Conservation (phyloP, 2,113 vertebrate species). For the Xiphophorus couchianus region DNA sequence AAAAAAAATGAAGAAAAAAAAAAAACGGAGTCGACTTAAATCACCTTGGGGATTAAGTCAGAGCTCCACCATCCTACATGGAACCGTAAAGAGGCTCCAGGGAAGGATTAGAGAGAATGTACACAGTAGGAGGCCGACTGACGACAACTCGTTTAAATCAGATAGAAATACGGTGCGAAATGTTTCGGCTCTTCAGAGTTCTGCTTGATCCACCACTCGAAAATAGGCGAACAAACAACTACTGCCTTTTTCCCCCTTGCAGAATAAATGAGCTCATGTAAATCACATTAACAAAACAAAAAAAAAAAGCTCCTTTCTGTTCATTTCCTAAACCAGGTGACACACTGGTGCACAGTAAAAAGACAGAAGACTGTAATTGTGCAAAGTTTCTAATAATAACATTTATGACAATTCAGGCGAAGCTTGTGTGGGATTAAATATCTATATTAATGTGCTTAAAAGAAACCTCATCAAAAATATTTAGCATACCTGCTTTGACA, state of each 20-base stretch:
- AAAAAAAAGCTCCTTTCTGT: neutral
- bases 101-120: constrained; percentile 62
- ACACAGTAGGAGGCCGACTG: constrained; percentile 55
- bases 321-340: constrained; percentile 12
- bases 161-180: constrained; percentile 58
- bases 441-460: neutral
- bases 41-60: constrained; percentile 67
- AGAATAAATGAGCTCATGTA: constrained; percentile 2
- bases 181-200: constrained; percentile 29
- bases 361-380: neutral
- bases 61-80: constrained; percentile 55
- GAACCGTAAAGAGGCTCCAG: constrained; percentile 64
- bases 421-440: neutral
- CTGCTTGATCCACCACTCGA: constrained; percentile 26
- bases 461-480: neutral
- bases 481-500: neutral
- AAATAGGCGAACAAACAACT: constrained; percentile 18
- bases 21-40: constrained; percentile 43
- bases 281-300: neutral
- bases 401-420: neutral
- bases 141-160: constrained; percentile 56
- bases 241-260: neutral
- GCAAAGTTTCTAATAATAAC: neutral
- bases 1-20: constrained; percentile 10
- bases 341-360: neutral